A percentile compares a stretch with the other conserved stretches of the same genome.
These are phyloP conservation scores for Epinephelus coioides DNA, from an alignment of 2,797 vertebrate genomes.

Conservation along the genomic window DNA sequence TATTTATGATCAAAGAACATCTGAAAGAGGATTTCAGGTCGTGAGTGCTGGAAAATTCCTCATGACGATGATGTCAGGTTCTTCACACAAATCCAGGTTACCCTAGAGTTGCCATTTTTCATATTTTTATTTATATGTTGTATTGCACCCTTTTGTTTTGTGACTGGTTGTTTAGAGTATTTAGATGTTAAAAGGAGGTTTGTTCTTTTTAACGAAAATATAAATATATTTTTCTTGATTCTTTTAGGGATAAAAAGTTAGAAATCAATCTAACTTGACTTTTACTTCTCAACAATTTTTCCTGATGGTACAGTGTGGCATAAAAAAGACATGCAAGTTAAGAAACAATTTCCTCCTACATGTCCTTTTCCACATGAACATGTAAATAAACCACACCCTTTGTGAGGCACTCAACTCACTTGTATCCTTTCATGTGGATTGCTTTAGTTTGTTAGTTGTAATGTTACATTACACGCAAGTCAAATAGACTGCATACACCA, in stretches of 20 bases:
- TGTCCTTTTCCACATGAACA: not conserved
- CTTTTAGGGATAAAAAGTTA: too few species aligned
- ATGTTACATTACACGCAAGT: not conserved
- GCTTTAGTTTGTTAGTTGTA: not conserved
- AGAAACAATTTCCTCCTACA: too few species aligned
- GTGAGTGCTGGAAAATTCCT: not conserved
- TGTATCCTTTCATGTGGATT: not conserved
- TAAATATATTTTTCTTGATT: too few species aligned
- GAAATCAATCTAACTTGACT: too few species aligned
- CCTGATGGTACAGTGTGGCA: too few species aligned
- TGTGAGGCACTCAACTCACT: not conserved
- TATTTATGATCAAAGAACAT: conserved; percentile 89
- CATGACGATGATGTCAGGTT: not conserved
- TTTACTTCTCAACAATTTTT: too few species aligned
- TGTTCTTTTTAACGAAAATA: too few species aligned
- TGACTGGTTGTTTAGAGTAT: too few species aligned
- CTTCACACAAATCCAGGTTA: conserved; percentile 42
- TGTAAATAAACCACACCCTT: not conserved
- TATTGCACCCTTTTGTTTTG: too few species aligned
- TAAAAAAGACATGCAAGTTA: too few species aligned
- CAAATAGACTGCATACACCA: not conserved
- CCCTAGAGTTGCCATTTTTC: conserved; percentile 78
- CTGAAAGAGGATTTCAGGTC: conserved; percentile 68
- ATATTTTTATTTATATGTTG: not conserved
- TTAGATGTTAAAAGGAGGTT: too few species aligned